Evolutionary conservation across 2,797 vertebrate genomes (phyloP), one percentile per base, ranked within the genome.

Genomic region (Rallus crepitans): DNA sequence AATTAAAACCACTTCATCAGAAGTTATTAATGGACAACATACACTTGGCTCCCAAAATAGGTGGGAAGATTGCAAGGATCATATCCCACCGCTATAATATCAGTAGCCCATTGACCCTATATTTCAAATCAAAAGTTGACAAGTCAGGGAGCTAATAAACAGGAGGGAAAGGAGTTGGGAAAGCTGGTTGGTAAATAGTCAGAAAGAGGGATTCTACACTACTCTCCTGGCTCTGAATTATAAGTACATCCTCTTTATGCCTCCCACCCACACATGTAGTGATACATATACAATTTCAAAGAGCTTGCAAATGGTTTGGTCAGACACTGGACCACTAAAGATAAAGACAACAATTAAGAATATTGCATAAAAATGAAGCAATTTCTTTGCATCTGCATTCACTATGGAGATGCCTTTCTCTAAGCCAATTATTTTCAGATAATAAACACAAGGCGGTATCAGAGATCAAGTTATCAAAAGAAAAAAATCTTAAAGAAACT

Each of bases 341-440:
- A 96, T 94, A 94, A 97, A 96, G 86, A 91, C 87, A 96, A 94
- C 80, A 96, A 96, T 96, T 96, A 95, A 90, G 91, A 95, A 85
- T 93, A 90, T 87, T 94, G 96, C 94, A 94, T 96, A 94, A 94
- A 95, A 96, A 89, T 95, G 81, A 95, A 96, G 93, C 77, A 89
- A 94, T 96, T 95, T 95, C 88, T 95, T 94, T 91, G 75, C 94
- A 95, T 96, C 95, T 96, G 95, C 86, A 84, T 94, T 96, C 86
- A 78, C 83, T 87, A 61, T 82, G 61, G 91, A 95, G 86, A 96
- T 92, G 92, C 69, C 27, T 92, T 94, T 96, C 71, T 92, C 86
- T 93, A 90, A 94, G 71, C 40, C 71, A 95, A 89, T 92, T 96
- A 92, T 95, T 96, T 95, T 93, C 78, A 93, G 95, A 97, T 94